phyloP scores from a whole-genome alignment of 1,140 invertebrate genomes.

The Sitophilus oryzae region DNA sequence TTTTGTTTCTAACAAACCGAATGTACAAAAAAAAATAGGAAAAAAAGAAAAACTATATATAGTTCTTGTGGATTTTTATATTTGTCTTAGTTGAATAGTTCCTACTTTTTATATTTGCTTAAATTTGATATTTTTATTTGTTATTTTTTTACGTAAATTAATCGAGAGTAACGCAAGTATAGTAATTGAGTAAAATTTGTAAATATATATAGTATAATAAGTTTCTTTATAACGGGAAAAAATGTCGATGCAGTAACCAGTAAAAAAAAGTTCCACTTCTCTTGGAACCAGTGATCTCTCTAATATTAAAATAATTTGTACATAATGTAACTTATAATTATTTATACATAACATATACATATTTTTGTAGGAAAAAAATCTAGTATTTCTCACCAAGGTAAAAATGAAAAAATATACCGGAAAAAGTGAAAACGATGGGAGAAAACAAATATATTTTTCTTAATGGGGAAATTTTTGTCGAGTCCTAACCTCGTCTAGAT shows the following conservation, averaged over 20 bases:
- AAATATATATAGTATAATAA: constrained; percentile 24
- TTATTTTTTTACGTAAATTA: background rate
- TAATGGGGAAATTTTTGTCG: too few species aligned
- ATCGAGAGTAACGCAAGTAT: too few species aligned
- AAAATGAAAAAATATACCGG: background rate
- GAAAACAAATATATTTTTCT: constrained; percentile 27
- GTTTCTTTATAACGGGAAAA: constrained; percentile 14
- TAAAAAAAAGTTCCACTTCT: constrained; percentile 19
- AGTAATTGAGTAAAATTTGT: constrained; percentile 13
- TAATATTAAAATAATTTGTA: constrained; percentile 32
- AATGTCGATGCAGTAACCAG: too few species aligned
- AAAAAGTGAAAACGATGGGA: constrained; percentile 10
- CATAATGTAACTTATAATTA: constrained; percentile 31
- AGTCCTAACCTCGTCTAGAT: too few species aligned
- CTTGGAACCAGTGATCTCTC: constrained; percentile 31
- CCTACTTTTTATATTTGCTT: constrained; percentile 26
- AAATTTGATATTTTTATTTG: constrained; percentile 14
- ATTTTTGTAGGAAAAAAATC: constrained; percentile 26
- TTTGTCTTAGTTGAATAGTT: constrained; percentile 21
- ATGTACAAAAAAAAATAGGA: too few species aligned
- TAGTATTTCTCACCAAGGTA: constrained; percentile 26
- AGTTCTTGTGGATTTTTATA: too few species aligned
- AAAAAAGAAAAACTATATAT: too few species aligned
- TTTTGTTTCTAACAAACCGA: too few species aligned
- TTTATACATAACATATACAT: constrained; percentile 29